Percentiles rank a stretch among this genome's conserved stretches.
These are phyloP conservation scores for Phylloscopus trochiloides DNA, from an alignment of 2,113 vertebrate species.

Conservation along the genomic window DNA sequence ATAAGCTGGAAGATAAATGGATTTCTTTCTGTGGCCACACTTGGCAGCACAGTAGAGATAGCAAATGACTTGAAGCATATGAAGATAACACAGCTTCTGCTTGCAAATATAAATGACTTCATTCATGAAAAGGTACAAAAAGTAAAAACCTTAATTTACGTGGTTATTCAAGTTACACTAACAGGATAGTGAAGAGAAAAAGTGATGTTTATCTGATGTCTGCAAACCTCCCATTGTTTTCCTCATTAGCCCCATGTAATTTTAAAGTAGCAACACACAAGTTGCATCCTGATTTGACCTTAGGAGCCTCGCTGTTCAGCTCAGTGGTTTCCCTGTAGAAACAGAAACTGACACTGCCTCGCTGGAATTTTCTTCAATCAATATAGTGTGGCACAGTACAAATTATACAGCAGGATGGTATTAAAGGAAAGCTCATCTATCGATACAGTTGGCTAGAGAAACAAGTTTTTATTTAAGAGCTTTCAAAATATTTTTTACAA, in stretches of 20 bases:
- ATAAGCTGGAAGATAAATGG: neutral
- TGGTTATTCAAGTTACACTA: neutral
- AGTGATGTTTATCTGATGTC: neutral
- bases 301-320: slow-evolving; percentile 74
- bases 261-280: neutral
- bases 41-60: neutral
- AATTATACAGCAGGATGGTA: slow-evolving; percentile 67
- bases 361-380: slow-evolving; percentile 74
- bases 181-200: neutral
- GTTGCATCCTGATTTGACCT: slow-evolving; percentile 77
- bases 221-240: neutral
- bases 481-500: slow-evolving; percentile 31
- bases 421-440: slow-evolving; percentile 60
- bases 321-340: slow-evolving; percentile 79
- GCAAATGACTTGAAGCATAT: neutral
- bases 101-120: neutral
- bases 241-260: neutral
- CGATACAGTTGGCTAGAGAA: slow-evolving; percentile 56
- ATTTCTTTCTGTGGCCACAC: neutral
- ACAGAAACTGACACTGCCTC: slow-evolving; percentile 67
- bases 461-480: slow-evolving; percentile 38
- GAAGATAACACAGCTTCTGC: neutral
- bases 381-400: slow-evolving; percentile 77
- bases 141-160: neutral
- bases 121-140: neutral